A percentile compares a stretch with the other conserved stretches of the same genome.
Conservation (phyloP, 2,797 vertebrate genomes). For the Sebastes kiyomatsui region DNA sequence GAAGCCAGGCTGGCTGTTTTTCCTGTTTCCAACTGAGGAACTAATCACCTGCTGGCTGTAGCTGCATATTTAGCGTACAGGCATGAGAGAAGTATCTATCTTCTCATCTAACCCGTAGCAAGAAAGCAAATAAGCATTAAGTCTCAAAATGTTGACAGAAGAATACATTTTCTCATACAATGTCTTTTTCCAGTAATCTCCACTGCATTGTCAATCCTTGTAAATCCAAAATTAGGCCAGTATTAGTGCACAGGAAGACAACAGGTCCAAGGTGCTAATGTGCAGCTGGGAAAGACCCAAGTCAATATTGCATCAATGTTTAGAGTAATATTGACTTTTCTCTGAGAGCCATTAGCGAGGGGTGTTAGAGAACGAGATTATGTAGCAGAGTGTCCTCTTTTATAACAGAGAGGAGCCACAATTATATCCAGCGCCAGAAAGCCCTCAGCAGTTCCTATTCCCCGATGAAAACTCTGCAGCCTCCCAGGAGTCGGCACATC, state of each 20-base stretch:
- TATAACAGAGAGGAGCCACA: slow-evolving; percentile 38
- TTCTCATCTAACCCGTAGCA: background rate
- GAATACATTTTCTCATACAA: background rate
- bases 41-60: background rate
- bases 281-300: slow-evolving; percentile 41
- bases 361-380: slow-evolving; percentile 58
- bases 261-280: slow-evolving; percentile 52
- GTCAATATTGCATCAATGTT: slow-evolving; percentile 69
- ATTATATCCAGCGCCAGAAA: slow-evolving; percentile 50
- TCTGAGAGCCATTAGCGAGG: slow-evolving; percentile 57
- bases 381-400: slow-evolving; percentile 55
- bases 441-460: slow-evolving; percentile 42
- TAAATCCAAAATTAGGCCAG: slow-evolving; percentile 12
- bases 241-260: slow-evolving; percentile 10
- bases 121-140: background rate
- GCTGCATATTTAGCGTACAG: background rate
- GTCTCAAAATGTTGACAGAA: background rate
- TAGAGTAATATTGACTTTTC: slow-evolving; percentile 71
- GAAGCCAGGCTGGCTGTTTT: background rate
- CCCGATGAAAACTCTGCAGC: slow-evolving; percentile 34
- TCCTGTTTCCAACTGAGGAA: background rate
- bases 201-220: background rate
- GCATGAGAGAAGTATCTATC: background rate
- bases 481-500: slow-evolving; percentile 49
- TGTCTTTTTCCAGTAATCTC: background rate